Base-by-base conservation (phyloP, 2,888 invertebrate species). In the Parnassius smintheus region DNA sequence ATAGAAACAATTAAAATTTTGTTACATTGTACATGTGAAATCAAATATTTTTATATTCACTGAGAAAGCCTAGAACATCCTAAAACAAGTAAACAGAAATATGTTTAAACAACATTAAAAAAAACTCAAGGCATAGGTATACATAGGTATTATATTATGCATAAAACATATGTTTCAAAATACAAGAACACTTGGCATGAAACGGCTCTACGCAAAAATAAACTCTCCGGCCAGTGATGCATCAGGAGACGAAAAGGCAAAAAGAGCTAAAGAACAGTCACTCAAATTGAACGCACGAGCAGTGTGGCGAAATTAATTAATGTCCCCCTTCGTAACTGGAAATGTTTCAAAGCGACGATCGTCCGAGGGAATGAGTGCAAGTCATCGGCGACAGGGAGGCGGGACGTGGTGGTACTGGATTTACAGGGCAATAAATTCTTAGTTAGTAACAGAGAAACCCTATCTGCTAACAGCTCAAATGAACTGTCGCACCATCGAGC, bases 381-480 rank as follows among this genome's bases (percentile, higher is more conserved):
- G 89, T 90, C 91, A 91, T 82, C 79, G 85, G 72, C 76, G 78
- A 70, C 73, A 68, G 62, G 65, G 68, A 66, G 68, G 53, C 69
- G 68, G 66, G 67, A 70, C 68, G 67, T 68, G 65, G 67, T 68
- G 65, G 62, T 70, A 66, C 70, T 75, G 79, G 81, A 87, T 88
- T 88, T 87, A 88, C 86, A 82, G 77, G 78, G 82, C 81, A 81
- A 88, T 89, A 88, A 88, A 88, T 88, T 84, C 79, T 68, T 78
- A 75, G 77, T 73, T 73, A 82, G 82, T 76, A 82, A 87, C 82
- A 82, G 76, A 70, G 76, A 70, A 82, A 76, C 75, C 78, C 85
- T 88, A 88, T 90, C 86, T 83, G 74, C 80, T 82, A 86, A 83
- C 85, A 82, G 82, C 79, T 83, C 82, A 83, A 90, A 89, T 88